Conservation (phyloP, 35 echinoderm and acorn worm species). For the Ophioderma brevispina region DNA sequence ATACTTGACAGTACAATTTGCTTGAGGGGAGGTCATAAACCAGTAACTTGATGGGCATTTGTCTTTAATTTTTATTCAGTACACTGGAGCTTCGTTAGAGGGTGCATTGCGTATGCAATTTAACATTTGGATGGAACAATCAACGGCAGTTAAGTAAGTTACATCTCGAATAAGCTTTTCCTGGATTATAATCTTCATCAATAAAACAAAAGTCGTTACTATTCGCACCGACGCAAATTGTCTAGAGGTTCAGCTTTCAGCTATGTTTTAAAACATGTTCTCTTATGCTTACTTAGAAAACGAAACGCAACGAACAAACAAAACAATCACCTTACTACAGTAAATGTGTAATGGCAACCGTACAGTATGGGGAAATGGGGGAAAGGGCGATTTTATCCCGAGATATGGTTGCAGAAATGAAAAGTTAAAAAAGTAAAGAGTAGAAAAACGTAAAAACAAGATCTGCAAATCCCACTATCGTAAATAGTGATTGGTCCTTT, state of each 20-base stretch:
- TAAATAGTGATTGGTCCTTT: not conserved
- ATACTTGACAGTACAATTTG: too few relatives aligned
- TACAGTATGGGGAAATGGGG: too few relatives aligned
- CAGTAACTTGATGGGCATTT: too few relatives aligned
- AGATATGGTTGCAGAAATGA: too few relatives aligned
- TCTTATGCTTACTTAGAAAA: not conserved
- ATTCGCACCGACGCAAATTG: not conserved
- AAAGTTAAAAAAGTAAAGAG: too few relatives aligned
- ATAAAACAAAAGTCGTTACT: not conserved
- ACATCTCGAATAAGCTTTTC: not conserved
- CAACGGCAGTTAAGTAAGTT: not conserved
- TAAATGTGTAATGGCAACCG: not conserved
- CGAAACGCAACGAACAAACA: too few relatives aligned
- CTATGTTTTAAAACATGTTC: not conserved
- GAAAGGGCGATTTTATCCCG: too few relatives aligned
- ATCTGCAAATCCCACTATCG: not conserved
- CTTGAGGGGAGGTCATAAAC: too few relatives aligned
- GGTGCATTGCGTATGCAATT: not conserved
- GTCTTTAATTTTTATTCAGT: not conserved
- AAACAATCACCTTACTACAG: not conserved
- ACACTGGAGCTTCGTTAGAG: not conserved
- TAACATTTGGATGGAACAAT: slow-evolving; percentile 1
- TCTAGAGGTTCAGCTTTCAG: not conserved
- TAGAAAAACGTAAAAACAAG: too few relatives aligned
- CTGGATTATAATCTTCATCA: not conserved